Evolutionary conservation across 2,797 vertebrate species (phyloP).

Genomic region (Cossypha heuglini): DNA sequence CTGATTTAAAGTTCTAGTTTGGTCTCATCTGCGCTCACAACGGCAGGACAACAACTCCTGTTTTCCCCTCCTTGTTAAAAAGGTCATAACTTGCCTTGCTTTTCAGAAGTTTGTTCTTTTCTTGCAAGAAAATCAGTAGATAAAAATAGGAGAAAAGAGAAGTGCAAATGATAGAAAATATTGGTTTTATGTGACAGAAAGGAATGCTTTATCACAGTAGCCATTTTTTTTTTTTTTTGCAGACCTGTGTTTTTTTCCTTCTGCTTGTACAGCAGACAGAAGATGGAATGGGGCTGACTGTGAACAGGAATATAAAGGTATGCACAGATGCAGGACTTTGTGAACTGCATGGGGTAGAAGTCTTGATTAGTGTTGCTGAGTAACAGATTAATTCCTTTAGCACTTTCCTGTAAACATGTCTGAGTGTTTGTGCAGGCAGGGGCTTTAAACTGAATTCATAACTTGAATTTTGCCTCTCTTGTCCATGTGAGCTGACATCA

Average conservation of each 20-base stretch:
- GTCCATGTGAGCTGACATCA: background rate
- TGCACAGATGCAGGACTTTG: slow-evolving; percentile 43
- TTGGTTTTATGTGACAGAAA: background rate
- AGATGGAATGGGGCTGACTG: slow-evolving; percentile 27
- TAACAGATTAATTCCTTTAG: slow-evolving; percentile 67
- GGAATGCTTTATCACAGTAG: background rate
- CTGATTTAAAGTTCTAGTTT: slow-evolving; percentile 23
- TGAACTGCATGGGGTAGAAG: slow-evolving; percentile 60
- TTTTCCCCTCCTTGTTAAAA: background rate
- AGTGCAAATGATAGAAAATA: background rate
- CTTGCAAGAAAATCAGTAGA: background rate
- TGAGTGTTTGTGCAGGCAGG: background rate
- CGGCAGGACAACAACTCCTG: slow-evolving; percentile 35
- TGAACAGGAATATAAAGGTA: slow-evolving; percentile 47
- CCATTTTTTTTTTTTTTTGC: background rate
- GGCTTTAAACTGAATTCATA: background rate
- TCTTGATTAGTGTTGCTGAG: slow-evolving; percentile 69
- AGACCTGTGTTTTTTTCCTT: background rate
- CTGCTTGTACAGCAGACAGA: background rate
- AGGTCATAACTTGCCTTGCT: background rate
- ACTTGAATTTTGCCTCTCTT: background rate
- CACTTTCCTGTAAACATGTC: slow-evolving; percentile 18
- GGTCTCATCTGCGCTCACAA: slow-evolving; percentile 2
- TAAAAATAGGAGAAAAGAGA: background rate
- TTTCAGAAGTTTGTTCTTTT: background rate